Conservation (phyloP, 1,140 invertebrate genomes). For the Micrasema minimum region DNA sequence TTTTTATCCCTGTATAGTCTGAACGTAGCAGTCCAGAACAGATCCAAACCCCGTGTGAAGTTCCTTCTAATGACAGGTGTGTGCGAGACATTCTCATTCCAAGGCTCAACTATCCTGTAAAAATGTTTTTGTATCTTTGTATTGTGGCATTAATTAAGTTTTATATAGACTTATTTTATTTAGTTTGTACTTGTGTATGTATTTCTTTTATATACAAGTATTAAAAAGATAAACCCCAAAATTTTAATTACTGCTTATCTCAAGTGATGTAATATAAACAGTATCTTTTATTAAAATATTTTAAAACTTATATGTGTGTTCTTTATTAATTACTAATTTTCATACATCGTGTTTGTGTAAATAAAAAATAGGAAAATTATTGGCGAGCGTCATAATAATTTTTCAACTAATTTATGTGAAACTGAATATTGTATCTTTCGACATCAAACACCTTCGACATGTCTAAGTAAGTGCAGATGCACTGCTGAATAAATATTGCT, state of each 20-base stretch:
- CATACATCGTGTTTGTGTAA: too few species aligned
- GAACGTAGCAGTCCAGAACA: neutral
- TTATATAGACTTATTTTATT: constrained; percentile 48
- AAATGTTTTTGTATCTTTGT: constrained; percentile 49
- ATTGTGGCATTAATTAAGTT: constrained; percentile 49
- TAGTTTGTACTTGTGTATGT: constrained; percentile 51
- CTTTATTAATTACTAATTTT: too few species aligned
- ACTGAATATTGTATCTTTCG: too few species aligned
- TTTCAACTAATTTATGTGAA: too few species aligned
- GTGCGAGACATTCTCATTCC: constrained; percentile 11
- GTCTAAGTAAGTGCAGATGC: too few species aligned
- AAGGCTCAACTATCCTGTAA: constrained; percentile 41
- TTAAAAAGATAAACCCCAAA: constrained; percentile 37
- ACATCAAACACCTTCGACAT: too few species aligned
- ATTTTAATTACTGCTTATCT: constrained; percentile 50
- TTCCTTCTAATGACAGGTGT: neutral
- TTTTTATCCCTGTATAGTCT: neutral
- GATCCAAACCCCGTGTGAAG: neutral
- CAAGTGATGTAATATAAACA: constrained; percentile 53
- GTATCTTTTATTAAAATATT: constrained; percentile 54
- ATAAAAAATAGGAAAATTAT: too few species aligned
- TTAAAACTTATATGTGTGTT: constrained; percentile 39
- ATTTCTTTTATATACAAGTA: constrained; percentile 48
- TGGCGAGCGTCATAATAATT: too few species aligned
- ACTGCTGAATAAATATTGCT: too few species aligned